phyloP scores from a whole-genome alignment of 2,113 vertebrate genomes.

The Romanogobio albipinnatus region DNA sequence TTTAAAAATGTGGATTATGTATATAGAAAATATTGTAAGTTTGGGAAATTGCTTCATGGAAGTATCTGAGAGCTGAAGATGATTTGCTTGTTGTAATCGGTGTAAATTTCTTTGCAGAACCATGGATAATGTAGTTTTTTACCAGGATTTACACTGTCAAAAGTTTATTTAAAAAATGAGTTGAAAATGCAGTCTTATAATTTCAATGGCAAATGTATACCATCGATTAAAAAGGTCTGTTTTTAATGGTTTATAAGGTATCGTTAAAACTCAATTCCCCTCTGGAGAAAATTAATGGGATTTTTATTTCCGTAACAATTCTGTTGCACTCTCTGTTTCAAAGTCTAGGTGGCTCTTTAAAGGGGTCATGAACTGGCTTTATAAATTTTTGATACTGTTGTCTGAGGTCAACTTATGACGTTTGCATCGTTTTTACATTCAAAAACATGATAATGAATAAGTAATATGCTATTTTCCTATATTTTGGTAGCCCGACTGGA shows the following conservation, averaged over 20 bases:
- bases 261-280: neutral
- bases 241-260: neutral
- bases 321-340: neutral
- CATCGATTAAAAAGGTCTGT: neutral
- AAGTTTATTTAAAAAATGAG: neutral
- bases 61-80: no score
- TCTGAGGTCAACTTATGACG: no score
- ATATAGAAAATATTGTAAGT: neutral
- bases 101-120: neutral
- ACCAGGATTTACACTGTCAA: neutral
- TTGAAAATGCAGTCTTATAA: neutral
- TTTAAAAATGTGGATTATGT: no score
- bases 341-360: neutral
- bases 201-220: neutral
- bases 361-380: no score
- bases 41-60: neutral
- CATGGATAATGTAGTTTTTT: neutral
- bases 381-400: no score
- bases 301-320: neutral
- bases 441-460: no score
- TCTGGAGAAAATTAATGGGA: neutral
- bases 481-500: no score
- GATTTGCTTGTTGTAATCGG: neutral
- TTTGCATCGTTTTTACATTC: no score
- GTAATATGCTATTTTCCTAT: no score